These are phyloP conservation scores for Lycocorax pyrrhopterus DNA, from an alignment of 2,113 vertebrate genomes.

Conservation along the genomic window DNA sequence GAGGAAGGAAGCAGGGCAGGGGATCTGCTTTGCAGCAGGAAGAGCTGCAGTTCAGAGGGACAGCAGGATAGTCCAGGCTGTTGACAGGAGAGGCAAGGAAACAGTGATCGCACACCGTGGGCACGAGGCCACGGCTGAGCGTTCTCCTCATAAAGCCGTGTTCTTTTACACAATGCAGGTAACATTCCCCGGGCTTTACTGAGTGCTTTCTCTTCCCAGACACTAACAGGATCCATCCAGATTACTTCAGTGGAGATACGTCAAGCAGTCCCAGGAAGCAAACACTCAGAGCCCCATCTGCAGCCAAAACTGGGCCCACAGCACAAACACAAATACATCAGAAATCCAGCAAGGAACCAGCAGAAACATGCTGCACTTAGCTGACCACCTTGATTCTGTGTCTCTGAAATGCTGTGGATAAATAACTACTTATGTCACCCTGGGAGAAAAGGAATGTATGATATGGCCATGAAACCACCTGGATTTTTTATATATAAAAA, in stretches of 20 bases:
- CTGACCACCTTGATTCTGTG: conserved; percentile 9
- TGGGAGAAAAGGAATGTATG: conserved; percentile 60
- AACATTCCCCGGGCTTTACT: not conserved
- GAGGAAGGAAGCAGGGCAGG: not conserved
- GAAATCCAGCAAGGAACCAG: not conserved
- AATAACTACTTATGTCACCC: conserved; percentile 53
- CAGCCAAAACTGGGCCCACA: not conserved
- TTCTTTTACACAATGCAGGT: not conserved
- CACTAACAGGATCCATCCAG: not conserved
- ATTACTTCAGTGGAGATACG: not conserved
- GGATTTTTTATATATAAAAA: conserved; percentile 55
- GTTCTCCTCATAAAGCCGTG: not conserved
- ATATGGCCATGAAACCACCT: conserved; percentile 54
- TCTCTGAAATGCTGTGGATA: conserved; percentile 35
- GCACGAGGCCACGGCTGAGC: not conserved
- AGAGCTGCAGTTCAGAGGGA: not conserved
- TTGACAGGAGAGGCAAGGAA: not conserved
- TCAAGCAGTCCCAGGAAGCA: not conserved
- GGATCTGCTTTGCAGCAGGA: not conserved
- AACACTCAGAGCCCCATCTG: not conserved
- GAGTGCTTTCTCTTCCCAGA: not conserved
- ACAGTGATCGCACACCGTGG: not conserved
- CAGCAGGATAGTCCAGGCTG: not conserved
- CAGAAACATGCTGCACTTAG: conserved; percentile 14
- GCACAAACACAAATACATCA: not conserved